A percentile compares a stretch with the other conserved stretches of the same genome.
phyloP scores from a whole-genome alignment of 2,113 vertebrate species.

The Cebidichthys violaceus region DNA sequence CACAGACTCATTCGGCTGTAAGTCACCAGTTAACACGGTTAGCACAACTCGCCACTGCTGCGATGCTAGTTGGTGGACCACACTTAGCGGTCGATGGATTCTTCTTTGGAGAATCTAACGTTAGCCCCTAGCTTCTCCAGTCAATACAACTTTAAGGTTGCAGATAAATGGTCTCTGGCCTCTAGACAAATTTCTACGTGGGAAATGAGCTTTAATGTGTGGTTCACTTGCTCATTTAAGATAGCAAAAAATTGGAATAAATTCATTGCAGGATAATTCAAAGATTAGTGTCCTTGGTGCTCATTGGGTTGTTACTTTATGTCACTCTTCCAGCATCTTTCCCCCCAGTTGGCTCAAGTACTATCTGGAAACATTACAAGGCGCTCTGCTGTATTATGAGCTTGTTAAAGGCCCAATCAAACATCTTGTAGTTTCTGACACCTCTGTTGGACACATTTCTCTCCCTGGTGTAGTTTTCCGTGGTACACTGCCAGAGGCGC shows the following conservation, averaged over 20 bases:
- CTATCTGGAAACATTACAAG: conserved; percentile 33
- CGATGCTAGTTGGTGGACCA: no score
- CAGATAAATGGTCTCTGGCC: not conserved
- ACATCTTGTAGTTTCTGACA: conserved; percentile 46
- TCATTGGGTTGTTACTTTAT: not conserved
- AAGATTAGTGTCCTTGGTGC: not conserved
- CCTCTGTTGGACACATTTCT: conserved; percentile 47
- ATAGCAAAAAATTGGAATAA: not conserved
- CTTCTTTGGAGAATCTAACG: not conserved
- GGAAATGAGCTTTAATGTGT: not conserved
- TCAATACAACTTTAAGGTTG: not conserved
- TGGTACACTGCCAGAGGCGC: conserved; percentile 48
- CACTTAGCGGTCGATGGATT: no score
- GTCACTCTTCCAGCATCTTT: conserved; percentile 2
- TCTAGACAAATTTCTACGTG: not conserved
- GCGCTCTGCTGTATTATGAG: conserved; percentile 27
- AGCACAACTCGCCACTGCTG: no score
- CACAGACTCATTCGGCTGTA: not conserved
- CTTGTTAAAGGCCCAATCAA: conserved; percentile 53
- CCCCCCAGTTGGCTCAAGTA: conserved; percentile 8
- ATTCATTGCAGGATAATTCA: not conserved
- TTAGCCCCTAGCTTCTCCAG: not conserved
- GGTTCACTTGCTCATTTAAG: not conserved
- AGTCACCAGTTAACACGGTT: not conserved
- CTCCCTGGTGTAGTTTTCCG: conserved; percentile 42